Evolutionary conservation across 2,797 vertebrate genomes (phyloP), one percentile per base, ranked within the genome.

Genomic region (Acanthiza pusilla): DNA sequence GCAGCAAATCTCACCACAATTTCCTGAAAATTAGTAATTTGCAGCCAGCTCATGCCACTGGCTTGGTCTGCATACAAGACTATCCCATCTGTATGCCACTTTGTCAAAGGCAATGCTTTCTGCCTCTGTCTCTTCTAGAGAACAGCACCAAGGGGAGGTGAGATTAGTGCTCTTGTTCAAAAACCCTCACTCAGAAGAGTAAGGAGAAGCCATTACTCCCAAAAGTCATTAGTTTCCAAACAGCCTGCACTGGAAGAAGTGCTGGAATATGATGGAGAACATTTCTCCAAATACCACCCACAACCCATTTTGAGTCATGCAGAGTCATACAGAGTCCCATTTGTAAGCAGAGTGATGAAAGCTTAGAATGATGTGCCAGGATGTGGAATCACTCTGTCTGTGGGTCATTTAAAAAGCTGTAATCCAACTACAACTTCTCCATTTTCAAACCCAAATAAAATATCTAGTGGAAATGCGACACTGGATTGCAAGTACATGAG

Each of bases 231-330:
- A 27, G 9, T 42, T 70, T 76, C 57, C 71, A 27, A 90, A 45
- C 7, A 85, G 55, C 43, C 48, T 70, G 43, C 16, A 20, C 54
- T 26, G 45, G 42, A 3, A 76, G 34, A 3, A 76, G 34, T 1
- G 11, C 26, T 54, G 55, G 58, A 61, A 60, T 48, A 34, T 0
- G 1, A 54, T 2, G 11, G 53, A 76, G 19, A 23, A 55, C 1
- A 0, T 27, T 63, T 30, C 79, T 78, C 40, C 60, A 67, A 51
- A 42, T 4, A 74, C 16, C 30, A 43, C 4, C n/a, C 7, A 34
- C 5, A 51, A 20, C 9, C 14, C 2, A 0, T 13, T 65, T 2
- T 0, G 3, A 73, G 36, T 34, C 60, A 53, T 1, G 6, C 23
- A 74, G 36, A 45, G 45, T 63, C 48, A 61, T 16, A 61, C 6